These are phyloP conservation scores for Drosophila setifemur DNA, from an alignment of 1,140 invertebrate genomes.

Conservation along the genomic window DNA sequence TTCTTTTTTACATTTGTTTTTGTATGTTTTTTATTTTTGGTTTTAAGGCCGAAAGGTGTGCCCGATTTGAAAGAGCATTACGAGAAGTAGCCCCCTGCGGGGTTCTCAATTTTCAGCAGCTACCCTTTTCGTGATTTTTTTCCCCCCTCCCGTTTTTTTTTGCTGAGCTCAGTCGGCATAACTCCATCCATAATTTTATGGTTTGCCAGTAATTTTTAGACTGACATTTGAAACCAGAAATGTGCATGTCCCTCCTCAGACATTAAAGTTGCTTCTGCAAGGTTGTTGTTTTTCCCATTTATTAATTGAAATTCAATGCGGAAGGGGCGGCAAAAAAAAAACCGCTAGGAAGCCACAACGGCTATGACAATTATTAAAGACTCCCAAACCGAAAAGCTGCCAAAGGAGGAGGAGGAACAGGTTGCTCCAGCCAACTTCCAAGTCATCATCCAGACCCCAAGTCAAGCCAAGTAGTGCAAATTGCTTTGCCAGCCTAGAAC, in stretches of 20 bases:
- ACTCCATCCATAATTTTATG: slow-evolving; percentile 39
- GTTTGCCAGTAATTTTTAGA: slow-evolving; percentile 35
- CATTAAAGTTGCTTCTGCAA: slow-evolving; percentile 28
- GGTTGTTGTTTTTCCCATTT: slow-evolving; percentile 22
- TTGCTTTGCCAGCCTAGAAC: slow-evolving; percentile 50
- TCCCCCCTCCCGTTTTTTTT: slow-evolving; percentile 10
- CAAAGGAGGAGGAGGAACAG: slow-evolving; percentile 46
- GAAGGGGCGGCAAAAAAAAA: slow-evolving; percentile 29
- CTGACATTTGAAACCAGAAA: slow-evolving; percentile 75
- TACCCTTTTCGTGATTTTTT: slow-evolving; percentile 21
- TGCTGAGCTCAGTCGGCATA: slow-evolving; percentile 40
- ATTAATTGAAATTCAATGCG: slow-evolving; percentile 78
- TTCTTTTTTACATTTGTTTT: slow-evolving; percentile 29
- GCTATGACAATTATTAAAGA: slow-evolving; percentile 65
- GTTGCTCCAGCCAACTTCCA: slow-evolving; percentile 39
- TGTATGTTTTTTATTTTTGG: too few species aligned
- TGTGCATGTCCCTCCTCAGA: slow-evolving; percentile 19
- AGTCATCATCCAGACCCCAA: neutral
- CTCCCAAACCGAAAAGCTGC: slow-evolving; percentile 34
- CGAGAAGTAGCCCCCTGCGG: slow-evolving; percentile 37
- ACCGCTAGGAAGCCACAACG: slow-evolving; percentile 50
- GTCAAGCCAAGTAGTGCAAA: slow-evolving; percentile 58
- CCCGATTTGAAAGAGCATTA: slow-evolving; percentile 54
- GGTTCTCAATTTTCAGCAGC: slow-evolving; percentile 21
- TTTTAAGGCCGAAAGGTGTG: slow-evolving; percentile 57